Evolutionary conservation across 2,113 vertebrate genomes (phyloP).

Genomic region (Raja brachyura): DNA sequence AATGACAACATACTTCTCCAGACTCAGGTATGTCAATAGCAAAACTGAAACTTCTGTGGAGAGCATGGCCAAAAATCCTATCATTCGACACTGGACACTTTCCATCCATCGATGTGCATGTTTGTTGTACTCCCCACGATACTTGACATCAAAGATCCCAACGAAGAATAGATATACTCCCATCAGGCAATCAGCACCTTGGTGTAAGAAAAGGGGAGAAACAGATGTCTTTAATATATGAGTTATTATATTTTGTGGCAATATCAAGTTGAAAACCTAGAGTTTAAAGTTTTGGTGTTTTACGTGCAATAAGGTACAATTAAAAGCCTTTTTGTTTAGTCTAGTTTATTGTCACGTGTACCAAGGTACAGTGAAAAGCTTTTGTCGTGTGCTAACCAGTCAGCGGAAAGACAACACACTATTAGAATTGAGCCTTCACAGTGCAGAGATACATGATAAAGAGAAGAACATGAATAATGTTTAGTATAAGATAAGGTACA

Average conservation of each 20-base stretch:
- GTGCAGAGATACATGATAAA: no score
- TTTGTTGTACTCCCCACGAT: slow-evolving; percentile 69
- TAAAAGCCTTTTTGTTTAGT: no score
- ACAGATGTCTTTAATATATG: background rate
- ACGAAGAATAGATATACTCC: slow-evolving; percentile 75
- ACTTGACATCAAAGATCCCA: slow-evolving; percentile 69
- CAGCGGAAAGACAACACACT: no score
- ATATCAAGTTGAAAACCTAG: background rate
- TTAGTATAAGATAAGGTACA: no score
- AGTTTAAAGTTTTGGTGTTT: no score
- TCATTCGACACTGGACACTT: slow-evolving; percentile 62
- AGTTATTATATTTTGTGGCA: background rate
- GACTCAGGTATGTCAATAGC: slow-evolving; percentile 69
- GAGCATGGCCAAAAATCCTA: slow-evolving; percentile 70
- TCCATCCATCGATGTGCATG: slow-evolving; percentile 73
- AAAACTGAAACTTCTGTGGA: slow-evolving; percentile 75
- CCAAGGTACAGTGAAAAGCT: no score
- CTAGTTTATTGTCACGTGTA: no score
- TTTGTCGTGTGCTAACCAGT: no score
- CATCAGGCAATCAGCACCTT: slow-evolving; percentile 79
- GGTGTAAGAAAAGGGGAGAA: background rate
- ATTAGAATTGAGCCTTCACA: no score
- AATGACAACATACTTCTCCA: slow-evolving; percentile 74
- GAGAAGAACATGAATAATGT: no score
- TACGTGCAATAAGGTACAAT: no score